Percentiles rank a stretch among this genome's conserved stretches.
phyloP scores from a whole-genome alignment of 2,113 vertebrate species.

The Bungarus multicinctus region DNA sequence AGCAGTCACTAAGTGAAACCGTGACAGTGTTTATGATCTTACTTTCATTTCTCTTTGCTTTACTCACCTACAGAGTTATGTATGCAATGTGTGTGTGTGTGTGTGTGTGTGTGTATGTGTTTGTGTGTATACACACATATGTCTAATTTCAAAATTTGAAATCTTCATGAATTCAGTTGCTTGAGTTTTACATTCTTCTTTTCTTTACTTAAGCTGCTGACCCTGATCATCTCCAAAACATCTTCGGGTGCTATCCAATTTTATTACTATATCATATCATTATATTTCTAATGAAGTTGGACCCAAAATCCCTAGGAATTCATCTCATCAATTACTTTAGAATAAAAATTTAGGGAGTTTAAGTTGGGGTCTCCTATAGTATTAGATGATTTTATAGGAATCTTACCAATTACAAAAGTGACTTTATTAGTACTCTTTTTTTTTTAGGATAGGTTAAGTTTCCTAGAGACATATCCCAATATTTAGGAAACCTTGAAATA shows the following conservation, averaged over 20 bases:
- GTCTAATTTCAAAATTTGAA: background rate
- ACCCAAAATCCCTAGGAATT: background rate
- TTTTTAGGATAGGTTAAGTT: no score
- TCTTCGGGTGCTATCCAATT: background rate
- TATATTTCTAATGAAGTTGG: background rate
- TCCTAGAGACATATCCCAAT: background rate
- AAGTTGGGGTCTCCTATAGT: background rate
- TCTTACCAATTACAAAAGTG: background rate
- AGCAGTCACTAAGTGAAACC: background rate
- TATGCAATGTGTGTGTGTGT: background rate
- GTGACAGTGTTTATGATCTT: background rate
- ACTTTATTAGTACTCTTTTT: background rate
- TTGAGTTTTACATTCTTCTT: no score
- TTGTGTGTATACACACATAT: no score
- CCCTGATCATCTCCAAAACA: background rate
- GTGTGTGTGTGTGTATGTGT: no score
- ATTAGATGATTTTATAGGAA: background rate
- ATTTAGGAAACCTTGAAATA: background rate
- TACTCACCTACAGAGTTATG: background rate
- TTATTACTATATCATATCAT: background rate
- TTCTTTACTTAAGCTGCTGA: background rate
- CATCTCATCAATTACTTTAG: background rate
- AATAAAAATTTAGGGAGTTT: background rate
- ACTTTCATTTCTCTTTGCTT: background rate
- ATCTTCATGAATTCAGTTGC: background rate